These are phyloP conservation scores for Hipposideros larvatus DNA, from an alignment of 2,797 vertebrate genomes.

Conservation along the genomic window DNA sequence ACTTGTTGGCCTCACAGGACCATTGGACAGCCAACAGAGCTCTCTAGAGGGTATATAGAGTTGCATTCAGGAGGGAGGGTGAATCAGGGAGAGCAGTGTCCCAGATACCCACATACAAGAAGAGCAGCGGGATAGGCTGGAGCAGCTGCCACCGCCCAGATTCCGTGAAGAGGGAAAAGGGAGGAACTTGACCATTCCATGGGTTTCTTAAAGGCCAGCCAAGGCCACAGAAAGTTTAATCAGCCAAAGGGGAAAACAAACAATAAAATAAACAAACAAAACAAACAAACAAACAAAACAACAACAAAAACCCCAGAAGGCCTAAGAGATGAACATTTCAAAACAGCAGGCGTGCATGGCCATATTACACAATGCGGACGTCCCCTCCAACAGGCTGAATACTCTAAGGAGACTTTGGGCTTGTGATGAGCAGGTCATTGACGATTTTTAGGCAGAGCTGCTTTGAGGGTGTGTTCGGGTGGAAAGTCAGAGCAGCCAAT, in stretches of 20 bases:
- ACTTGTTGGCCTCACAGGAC: background rate
- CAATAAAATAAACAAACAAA: too few species aligned
- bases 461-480: background rate
- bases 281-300: too few species aligned
- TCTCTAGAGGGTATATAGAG: background rate
- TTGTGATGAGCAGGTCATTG: background rate
- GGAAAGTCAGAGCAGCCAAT: background rate
- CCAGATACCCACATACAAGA: background rate
- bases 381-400: background rate
- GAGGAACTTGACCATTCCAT: background rate
- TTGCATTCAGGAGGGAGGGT: background rate
- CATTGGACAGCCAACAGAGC: background rate
- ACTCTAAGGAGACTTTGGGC: background rate
- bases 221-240: background rate
- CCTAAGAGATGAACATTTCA: background rate
- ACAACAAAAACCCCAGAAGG: background rate
- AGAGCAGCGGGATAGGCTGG: background rate
- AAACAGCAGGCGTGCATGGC: background rate
- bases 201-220: background rate
- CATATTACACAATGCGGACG: fast-evolving
- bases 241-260: background rate
- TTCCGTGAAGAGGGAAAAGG: background rate
- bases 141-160: too few species aligned
- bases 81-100: background rate
- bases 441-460: background rate